A percentile compares a stretch with the other conserved stretches of the same genome.
Evolutionary conservation across 2,888 invertebrate genomes (phyloP).

Genomic region (Drosophila siamana): DNA sequence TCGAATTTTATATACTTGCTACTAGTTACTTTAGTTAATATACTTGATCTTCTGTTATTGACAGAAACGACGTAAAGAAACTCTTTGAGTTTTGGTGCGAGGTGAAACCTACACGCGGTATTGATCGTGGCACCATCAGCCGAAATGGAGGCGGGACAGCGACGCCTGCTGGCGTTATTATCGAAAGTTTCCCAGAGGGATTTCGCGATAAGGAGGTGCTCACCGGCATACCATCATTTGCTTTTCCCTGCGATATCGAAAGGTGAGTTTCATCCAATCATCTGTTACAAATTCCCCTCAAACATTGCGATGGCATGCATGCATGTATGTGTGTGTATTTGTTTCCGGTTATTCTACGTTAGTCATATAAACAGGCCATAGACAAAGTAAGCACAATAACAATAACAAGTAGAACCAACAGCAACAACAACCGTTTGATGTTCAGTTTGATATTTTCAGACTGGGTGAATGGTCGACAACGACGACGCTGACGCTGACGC

Average conservation of each 20-base stretch:
- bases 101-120: conserved; percentile 76
- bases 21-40: conserved; percentile 3
- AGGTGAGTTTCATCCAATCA: conserved; percentile 87
- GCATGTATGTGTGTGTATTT: conserved; percentile 3
- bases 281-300: conserved; percentile 16
- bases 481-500: conserved; percentile 16
- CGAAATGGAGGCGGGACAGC: conserved; percentile 59
- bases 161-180: conserved; percentile 87
- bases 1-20: conserved; percentile 8
- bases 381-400: conserved; percentile 25
- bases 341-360: conserved; percentile 43
- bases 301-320: conserved; percentile 11
- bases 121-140: conserved; percentile 65
- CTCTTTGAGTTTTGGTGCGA: conserved; percentile 86
- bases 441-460: conserved; percentile 34
- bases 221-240: conserved; percentile 95
- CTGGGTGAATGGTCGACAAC: conserved; percentile 46
- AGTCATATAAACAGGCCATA: conserved; percentile 36
- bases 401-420: conserved; percentile 29
- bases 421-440: conserved; percentile 42
- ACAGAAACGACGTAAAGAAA: conserved; percentile 85
- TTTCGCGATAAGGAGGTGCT: conserved; percentile 94
- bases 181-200: conserved; percentile 93
- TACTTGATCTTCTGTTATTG: conserved; percentile 24
- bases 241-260: conserved; percentile 93